Base-by-base conservation (phyloP, 2,113 vertebrate species). In the Plestiodon gilberti region DNA sequence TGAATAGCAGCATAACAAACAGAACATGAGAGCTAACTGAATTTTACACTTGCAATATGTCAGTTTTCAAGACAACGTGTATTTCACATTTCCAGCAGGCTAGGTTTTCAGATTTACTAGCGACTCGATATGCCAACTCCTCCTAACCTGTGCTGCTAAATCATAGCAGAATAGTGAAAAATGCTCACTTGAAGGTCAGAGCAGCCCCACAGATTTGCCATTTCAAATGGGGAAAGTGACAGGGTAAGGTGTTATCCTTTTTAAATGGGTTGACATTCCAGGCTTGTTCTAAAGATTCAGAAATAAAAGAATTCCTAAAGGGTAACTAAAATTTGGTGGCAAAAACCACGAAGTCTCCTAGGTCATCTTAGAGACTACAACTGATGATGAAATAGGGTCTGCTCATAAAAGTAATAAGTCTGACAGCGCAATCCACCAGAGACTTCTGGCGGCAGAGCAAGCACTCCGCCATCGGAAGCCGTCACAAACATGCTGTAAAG, bases 31-130 rank as follows among this genome's bases (percentile, higher is more conserved):
- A 81, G 25, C 7, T 5, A 6, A 83, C 33, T 0, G 0, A 1
- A 40, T 20, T 86, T 52, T 7, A 81, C n/a, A 59, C 82, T 81
- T 89, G 71, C 0, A 3, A 6, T 55, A 25, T 52, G 30, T 74
- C 23, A 2, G 22, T 87, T 87, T 74, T 62, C 33, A 75, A 85
- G 87, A 48, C 52, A 57, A 65, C 22, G 3, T 1, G 13, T 65
- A 82, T 85, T 81, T 88, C 83, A 64, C 73, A 77, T 76, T 76
- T 77, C 69, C 35, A 77, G 78, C 20, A 76, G 48, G 78, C 52
- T 84, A 61, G n/a, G 14, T 78, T 91, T 88, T 52, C 8, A 0
- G 75, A 73, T 91, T 90, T 88, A 43, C 52, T 55, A 83, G 15
- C 6, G 86, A 78, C 87, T 82, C 61, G 55, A 90, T 86, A 86